Evolutionary conservation across 2,888 invertebrate genomes (phyloP).

Genomic region (Trissoscelio sp.): DNA sequence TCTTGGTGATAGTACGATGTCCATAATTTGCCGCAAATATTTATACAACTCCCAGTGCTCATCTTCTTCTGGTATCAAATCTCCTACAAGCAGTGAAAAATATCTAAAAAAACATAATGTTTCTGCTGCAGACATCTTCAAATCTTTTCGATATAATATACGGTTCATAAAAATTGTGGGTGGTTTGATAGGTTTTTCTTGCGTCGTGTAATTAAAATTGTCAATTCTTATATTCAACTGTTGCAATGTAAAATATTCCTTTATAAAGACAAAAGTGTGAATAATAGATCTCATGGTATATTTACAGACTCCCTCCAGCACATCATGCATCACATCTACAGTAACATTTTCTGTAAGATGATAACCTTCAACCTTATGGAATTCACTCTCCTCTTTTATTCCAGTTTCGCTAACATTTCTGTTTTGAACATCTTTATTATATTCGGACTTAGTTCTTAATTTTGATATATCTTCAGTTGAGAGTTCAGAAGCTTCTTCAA

Average conservation of each 20-base stretch:
- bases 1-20: slow-evolving; percentile 27
- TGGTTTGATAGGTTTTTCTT: slow-evolving; percentile 36
- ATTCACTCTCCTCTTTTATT: slow-evolving; percentile 39
- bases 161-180: not conserved
- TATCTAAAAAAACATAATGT: slow-evolving; percentile 22
- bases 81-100: slow-evolving; percentile 7
- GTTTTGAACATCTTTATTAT: not conserved
- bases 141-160: not conserved
- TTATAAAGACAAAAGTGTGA: not conserved
- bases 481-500: not conserved
- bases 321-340: slow-evolving; percentile 57
- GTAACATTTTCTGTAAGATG: slow-evolving; percentile 48
- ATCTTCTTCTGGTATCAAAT: slow-evolving; percentile 23
- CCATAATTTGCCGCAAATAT: slow-evolving; percentile 37
- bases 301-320: slow-evolving; percentile 52
- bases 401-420: not conserved
- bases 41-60: slow-evolving; percentile 15
- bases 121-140: not conserved
- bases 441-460: not conserved
- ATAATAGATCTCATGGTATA: slow-evolving; percentile 9
- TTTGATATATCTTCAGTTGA: not conserved
- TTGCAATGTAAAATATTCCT: slow-evolving; percentile 25
- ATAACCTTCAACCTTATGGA: slow-evolving; percentile 37
- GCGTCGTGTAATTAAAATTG: slow-evolving; percentile 14
- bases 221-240: slow-evolving; percentile 13